Base-by-base conservation (phyloP, 2,797 vertebrate genomes). In the Cynopterus sphinx region DNA sequence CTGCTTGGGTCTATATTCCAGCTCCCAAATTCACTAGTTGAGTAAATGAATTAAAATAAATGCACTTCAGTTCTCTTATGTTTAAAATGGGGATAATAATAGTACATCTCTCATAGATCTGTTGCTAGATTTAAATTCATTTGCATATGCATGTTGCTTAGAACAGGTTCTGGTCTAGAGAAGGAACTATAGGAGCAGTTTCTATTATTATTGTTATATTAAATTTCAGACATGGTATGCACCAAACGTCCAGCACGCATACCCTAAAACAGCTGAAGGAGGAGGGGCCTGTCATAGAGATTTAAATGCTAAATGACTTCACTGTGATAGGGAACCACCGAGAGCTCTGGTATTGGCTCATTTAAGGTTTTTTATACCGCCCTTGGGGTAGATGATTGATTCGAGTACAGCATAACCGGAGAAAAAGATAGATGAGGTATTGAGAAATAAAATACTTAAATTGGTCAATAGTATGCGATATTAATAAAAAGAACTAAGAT, bases 271-370 rank as follows among this genome's bases (percentile, higher is more conserved):
- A 4, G 3, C 9, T 74, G 16, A 16, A 75, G 19, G 9, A 63
- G 1, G 3, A 73, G 9, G 36, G 24, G 13, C 5, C 3, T 24
- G 17, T 43, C 70, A 65, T 19, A 78, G 9, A 73, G 36, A 83
- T 21, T 41, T 55, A 33, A 63, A 41, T 51, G 49, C 36, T n/a
- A 7, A 26, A 51, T n/a, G 17, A 9, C 8, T 39, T 79, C 55
- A 33, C 3, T 26, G 2, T n/a, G 41, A 51, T 10, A 24, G 13
- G 24, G 2, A 55, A 73, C 1, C 1, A 6, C 2, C n/a, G 26
- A 53, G 75, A 67, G 2, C 11, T 92, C 41, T 36, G 22, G 31
- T 5, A 53, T 16, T 15, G 4, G 46, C 9, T 33, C 19, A 36
- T 61, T 36, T 88, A n/a, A 10, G 55, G 15, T 53, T 79, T 94